These are phyloP conservation scores for Anniella stebbinsi DNA, from an alignment of 2,797 vertebrate species.

Conservation along the genomic window DNA sequence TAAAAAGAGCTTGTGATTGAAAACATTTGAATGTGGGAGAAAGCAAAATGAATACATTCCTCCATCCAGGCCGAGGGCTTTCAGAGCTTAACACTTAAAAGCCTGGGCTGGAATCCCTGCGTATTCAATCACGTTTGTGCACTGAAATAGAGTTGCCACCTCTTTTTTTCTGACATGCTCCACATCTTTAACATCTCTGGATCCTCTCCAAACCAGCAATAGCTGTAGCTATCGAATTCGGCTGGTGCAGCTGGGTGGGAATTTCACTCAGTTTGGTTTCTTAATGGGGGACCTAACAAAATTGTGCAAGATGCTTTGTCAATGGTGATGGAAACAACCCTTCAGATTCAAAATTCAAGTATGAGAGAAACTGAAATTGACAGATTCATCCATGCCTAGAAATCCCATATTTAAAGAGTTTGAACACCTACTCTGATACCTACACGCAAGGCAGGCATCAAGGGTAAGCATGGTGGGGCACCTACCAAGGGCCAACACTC, in stretches of 20 bases:
- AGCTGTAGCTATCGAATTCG: neutral
- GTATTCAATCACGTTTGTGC: neutral
- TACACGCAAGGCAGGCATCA: too few relatives aligned
- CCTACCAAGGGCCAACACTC: too few relatives aligned
- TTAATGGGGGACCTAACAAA: neutral
- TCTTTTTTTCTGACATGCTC: neutral
- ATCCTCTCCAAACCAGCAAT: neutral
- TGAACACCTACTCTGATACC: neutral
- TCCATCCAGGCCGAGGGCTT: neutral
- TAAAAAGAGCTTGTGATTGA: neutral
- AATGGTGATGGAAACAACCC: neutral
- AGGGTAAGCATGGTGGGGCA: too few relatives aligned
- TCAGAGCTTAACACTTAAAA: neutral
- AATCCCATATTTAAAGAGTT: neutral
- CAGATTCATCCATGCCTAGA: neutral
- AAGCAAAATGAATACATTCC: neutral
- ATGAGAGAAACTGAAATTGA: neutral
- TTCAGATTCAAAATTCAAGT: neutral
- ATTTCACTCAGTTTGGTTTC: neutral
- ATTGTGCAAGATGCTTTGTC: too few relatives aligned
- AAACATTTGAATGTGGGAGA: neutral
- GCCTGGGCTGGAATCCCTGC: neutral
- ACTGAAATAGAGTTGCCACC: neutral
- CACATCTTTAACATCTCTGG: neutral
- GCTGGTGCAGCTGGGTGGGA: neutral